Evolutionary conservation across 2,888 invertebrate genomes (phyloP), one percentile per base, ranked within the genome.

Genomic region (Epicampocera succincta): DNA sequence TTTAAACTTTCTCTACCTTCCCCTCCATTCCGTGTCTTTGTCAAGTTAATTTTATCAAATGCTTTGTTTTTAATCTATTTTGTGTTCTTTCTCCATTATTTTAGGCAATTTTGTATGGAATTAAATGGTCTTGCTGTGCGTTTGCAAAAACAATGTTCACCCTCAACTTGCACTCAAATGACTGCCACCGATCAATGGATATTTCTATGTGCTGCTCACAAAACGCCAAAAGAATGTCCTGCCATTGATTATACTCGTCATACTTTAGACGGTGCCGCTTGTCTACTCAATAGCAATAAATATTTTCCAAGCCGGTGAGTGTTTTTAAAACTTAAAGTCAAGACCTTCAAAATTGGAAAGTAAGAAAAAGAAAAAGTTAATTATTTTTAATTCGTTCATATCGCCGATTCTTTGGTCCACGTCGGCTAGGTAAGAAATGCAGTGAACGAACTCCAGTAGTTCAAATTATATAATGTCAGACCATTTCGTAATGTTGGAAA

Each of bases 111-210:
- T 92, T 99, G 99, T 90, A 98, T 99, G 98, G 99, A 99, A 92
- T 92, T 99, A 61, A 99, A 99, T 92, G 99, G 98, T n/a, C 92
- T 99, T 86, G 99, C 99, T 60, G 99, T 99, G 0, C 94, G 97
- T 88, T 92, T 99, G 84, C 99, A 99, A 92, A 95, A 94, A 85
- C 99, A 99, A 91, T 99, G 99, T 91, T 96, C 97, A 89, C 98
- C 99, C 46, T 97, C 98, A 88, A 97, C 96, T 21, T 99, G 99
- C 91, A 97, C 96, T 81, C 99, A 99, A 92, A 99, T 99, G 99
- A 99, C 99, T 54, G 99, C 99, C 38, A 99, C 99, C 33, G 99
- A 99, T 91, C 99, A 99, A 89, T 99, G 99, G 99, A 99, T 99
- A 91, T 99, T 99, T 91, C 92, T 99, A 69, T 99, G 99, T 93